Conservation (phyloP, 1,140 invertebrate species). For the Chymomyza costata region DNA sequence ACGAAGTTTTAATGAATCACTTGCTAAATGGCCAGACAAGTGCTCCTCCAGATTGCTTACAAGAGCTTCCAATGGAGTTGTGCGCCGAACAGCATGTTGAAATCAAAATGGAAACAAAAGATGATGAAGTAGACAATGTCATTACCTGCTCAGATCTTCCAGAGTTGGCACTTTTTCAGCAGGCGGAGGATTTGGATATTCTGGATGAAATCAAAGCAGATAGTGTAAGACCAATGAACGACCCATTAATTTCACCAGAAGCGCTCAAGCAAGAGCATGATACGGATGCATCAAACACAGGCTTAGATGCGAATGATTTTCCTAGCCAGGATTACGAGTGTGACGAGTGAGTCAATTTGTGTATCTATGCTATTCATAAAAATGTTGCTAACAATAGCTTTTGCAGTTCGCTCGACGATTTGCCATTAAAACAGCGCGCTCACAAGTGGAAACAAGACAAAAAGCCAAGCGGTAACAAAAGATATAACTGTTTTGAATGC, state of each 20-base stretch:
- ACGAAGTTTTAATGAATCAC: slow-evolving; percentile 45
- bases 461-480: slow-evolving; percentile 1
- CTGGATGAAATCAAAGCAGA: too few species aligned
- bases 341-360: slow-evolving; percentile 42
- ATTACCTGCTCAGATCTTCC: slow-evolving; percentile 47
- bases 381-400: too few species aligned
- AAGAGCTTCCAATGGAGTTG: slow-evolving; percentile 52
- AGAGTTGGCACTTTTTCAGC: slow-evolving; percentile 28
- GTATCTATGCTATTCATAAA: too few species aligned
- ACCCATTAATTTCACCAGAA: too few species aligned
- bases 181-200: slow-evolving; percentile 14
- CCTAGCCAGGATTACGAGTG: slow-evolving; percentile 38
- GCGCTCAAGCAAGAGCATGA: slow-evolving; percentile 46
- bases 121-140: slow-evolving; percentile 41
- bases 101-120: slow-evolving; percentile 54
- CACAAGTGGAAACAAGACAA: slow-evolving; percentile 39
- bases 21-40: slow-evolving; percentile 19
- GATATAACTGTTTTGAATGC: slow-evolving; percentile 38
- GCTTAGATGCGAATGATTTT: slow-evolving; percentile 2
- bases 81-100: slow-evolving; percentile 60
- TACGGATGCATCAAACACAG: background rate
- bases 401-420: slow-evolving; percentile 50
- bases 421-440: slow-evolving; percentile 39
- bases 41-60: slow-evolving; percentile 50
- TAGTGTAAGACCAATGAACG: too few species aligned